Conservation (phyloP, 2,797 vertebrate genomes). For the Emys orbicularis region DNA sequence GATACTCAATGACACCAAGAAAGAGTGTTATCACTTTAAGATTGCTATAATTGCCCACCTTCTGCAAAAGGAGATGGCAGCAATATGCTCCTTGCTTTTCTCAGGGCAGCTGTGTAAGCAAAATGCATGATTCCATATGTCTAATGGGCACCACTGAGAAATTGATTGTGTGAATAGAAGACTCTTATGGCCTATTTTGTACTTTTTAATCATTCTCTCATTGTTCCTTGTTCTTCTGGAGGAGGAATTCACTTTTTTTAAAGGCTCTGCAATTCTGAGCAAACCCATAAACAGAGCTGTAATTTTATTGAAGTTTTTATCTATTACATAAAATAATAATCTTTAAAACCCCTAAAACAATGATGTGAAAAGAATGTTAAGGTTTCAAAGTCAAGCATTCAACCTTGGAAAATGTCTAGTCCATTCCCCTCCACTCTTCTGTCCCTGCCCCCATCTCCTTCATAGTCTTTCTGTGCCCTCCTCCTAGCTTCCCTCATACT, state of each 20-base stretch:
- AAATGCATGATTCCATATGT: constrained; percentile 23
- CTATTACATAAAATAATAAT: neutral
- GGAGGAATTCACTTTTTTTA: constrained; percentile 31
- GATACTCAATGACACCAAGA: constrained; percentile 56
- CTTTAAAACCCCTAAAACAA: neutral
- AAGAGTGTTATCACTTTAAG: constrained; percentile 28
- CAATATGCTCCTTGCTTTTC: constrained; percentile 50
- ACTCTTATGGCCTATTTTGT: constrained; percentile 30
- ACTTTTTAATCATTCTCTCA: constrained; percentile 20
- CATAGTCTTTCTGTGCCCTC: neutral
- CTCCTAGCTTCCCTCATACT: neutral
- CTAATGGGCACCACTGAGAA: constrained; percentile 35
- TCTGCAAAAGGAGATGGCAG: constrained; percentile 41
- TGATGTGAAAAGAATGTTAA: neutral
- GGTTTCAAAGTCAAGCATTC: fast-evolving
- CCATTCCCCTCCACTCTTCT: neutral
- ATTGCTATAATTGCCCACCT: constrained; percentile 53
- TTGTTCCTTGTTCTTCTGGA: neutral
- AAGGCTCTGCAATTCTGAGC: neutral
- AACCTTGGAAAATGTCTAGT: neutral
- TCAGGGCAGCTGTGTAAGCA: constrained; percentile 55
- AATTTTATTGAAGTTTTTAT: neutral
- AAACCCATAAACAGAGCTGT: neutral
- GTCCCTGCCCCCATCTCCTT: neutral
- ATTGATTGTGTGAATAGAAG: constrained; percentile 30